Evolutionary conservation across 2,113 vertebrate genomes (phyloP), one percentile per base, ranked within the genome.

Genomic region (Paramisgurnus dabryanus): DNA sequence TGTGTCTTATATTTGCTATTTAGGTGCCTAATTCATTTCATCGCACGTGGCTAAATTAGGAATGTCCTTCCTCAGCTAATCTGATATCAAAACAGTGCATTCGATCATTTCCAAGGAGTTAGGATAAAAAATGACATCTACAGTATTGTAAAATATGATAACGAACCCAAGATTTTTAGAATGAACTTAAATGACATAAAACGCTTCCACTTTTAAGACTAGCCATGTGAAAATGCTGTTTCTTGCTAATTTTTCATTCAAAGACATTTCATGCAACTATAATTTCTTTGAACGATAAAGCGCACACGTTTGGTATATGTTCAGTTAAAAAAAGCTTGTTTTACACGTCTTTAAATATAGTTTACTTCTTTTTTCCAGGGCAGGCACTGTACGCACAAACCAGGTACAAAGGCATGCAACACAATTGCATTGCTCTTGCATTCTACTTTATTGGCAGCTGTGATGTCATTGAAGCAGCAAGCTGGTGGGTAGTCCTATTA

Each of bases 371-470:
- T 88, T 87, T 84, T 22, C 22, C 86, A 91, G 88, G 92, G 92
- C 93, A 94, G 94, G 94, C 94, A 94, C 94, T 92, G 91, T 93
- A 95, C 89, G 89, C 91, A 93, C 93, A 93, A 91, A 93, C 87
- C 11, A 60, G 92, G 93, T 94, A 96, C 93, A 95, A 93, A 95
- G 90, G 90, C 95, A 95, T 95, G 95, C 95, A 94, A 87, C 89
- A 90, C 91, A 94, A 90, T 96, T 95, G 95, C 95, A 95, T 94
- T 93, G 90, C 88, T 93, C 93, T 95, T 96, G 95, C 95, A 94
- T 95, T 93, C 92, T 93, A 94, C 94, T 92, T 34, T 34, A 91
- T 91, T 95, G 93, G 92, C 93, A 91, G 91, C 94, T 92, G 83
- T 91, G 93, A 92, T 91, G 92, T 93, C 91, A 93, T 92, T 90